Conservation (phyloP, 1,140 invertebrate species). For the Pseudomyrmex flavicornis region DNA sequence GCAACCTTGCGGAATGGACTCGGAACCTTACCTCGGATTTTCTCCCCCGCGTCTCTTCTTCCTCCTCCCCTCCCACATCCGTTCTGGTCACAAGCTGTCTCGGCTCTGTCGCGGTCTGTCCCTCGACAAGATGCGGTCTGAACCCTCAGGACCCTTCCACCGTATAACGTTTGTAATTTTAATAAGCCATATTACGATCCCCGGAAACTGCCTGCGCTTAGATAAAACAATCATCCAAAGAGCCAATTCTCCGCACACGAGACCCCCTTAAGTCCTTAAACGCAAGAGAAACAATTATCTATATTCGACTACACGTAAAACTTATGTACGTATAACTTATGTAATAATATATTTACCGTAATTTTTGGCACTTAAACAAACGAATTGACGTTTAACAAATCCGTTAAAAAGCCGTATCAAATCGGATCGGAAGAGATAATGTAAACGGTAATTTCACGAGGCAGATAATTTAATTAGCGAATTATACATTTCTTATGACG, state of each 20-base stretch:
- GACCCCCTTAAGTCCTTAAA: background rate
- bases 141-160: constrained; percentile 37
- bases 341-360: no score
- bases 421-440: background rate
- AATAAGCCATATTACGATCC: constrained; percentile 83
- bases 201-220: constrained; percentile 74
- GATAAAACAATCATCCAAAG: constrained; percentile 38
- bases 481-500: constrained; percentile 79
- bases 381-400: background rate
- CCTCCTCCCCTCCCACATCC: constrained; percentile 18
- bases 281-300: background rate
- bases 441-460: constrained; percentile 10
- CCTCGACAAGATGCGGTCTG: constrained; percentile 81
- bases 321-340: no score
- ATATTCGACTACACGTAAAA: no score
- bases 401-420: background rate
- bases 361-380: no score
- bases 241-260: constrained; percentile 11
- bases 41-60: background rate
- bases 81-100: constrained; percentile 71
- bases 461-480: constrained; percentile 50
- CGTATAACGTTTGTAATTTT: constrained; percentile 81
- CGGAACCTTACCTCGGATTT: constrained; percentile 41
- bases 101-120: constrained; percentile 77
- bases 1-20: constrained; percentile 66